Evolutionary conservation across 2,888 invertebrate genomes (phyloP), one percentile per base, ranked within the genome.

Genomic region (Ethmia dodecea): DNA sequence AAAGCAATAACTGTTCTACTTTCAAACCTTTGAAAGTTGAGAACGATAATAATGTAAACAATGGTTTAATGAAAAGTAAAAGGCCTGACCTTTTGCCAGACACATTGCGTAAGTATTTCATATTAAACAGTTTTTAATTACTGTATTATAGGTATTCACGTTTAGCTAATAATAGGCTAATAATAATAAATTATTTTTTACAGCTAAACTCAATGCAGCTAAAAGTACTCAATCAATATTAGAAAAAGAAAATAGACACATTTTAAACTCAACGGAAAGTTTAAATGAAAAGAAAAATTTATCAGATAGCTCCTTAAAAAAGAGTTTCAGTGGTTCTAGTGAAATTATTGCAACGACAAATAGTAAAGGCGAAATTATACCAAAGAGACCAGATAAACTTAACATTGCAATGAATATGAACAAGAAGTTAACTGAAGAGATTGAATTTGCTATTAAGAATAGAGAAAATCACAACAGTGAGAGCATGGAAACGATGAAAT

Each of bases 61-160:
- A 89, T 43, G 88, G 88, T 8, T 40, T 83, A 5, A 79, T 86
- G 78, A 88, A 87, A 45, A 84, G 84, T 45, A 87, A 89, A 43
- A 75, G 89, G 46, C 90, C 90, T 1, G 90, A 90, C 66, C 69
- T 90, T 33, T 66, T 90, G 24, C 90, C 90, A 26, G 90, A 90
- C 58, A 90, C 89, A 37, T 58, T 87, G 43, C 86, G 86, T 86
- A 65, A 81, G 86, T 73, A 39, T 6, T 5, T 35, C 22, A 28
- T 20, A 15, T 11, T 11, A 10, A 18, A 18, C 13, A 31, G 24
- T 15, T 35, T 33, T 27, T 1, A 12, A 26, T 18, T 31, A 13
- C 8, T 8, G 9, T 26, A 26, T 28, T 28, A 13, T 6, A 12
- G 5, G n/a, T n/a, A n/a, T n/a, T n/a, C n/a, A n/a, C n/a, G n/a